Percentiles rank a stretch among this genome's conserved stretches.
phyloP scores from a whole-genome alignment of 2,797 vertebrate species.

The Choloepus didactylus region DNA sequence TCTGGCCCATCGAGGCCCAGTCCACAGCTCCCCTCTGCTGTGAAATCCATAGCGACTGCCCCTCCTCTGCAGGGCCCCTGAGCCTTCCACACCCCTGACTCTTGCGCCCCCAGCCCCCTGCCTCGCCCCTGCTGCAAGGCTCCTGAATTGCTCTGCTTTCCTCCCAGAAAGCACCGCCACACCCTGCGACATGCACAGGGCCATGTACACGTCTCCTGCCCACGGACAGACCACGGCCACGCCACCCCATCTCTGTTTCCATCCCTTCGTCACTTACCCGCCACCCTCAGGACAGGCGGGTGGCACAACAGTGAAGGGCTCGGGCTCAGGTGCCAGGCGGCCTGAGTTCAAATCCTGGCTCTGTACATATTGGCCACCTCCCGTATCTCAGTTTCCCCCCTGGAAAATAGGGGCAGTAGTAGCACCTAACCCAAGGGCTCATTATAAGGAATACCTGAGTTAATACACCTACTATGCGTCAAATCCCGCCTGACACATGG shows the following conservation, averaged over 20 bases:
- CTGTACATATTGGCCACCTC: neutral
- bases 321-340: neutral
- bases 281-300: neutral
- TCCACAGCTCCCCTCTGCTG: neutral
- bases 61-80: neutral
- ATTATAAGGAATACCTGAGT: neutral
- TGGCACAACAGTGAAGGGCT: neutral
- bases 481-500: neutral
- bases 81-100: neutral
- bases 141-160: neutral
- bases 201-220: neutral
- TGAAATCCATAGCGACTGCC: neutral
- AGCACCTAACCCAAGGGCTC: neutral
- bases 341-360: neutral
- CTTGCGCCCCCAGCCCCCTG: neutral
- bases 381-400: neutral
- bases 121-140: rapidly evolving
- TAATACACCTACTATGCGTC: no score
- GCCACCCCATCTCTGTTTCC: neutral
- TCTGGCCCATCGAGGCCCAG: neutral
- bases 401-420: neutral
- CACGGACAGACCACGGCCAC: rapidly evolving
- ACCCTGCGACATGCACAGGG: neutral
- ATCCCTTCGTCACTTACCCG: neutral
- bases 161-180: neutral